Evolutionary conservation across 2,797 vertebrate species (phyloP).

Genomic region (Characodon lateralis): DNA sequence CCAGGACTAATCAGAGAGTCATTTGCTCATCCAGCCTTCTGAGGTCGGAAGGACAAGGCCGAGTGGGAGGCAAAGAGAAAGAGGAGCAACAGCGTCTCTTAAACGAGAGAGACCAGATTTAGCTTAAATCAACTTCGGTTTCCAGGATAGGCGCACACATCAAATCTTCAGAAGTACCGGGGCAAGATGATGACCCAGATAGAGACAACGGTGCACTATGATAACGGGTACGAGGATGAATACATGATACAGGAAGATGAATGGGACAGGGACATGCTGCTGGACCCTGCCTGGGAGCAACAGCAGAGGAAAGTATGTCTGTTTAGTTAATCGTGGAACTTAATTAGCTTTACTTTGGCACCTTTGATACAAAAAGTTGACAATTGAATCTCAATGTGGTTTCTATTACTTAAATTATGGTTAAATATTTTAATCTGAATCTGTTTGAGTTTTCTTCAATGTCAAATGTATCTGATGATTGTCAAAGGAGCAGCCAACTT

Average conservation of each 20-base stretch:
- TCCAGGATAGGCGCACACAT: conserved; percentile 13
- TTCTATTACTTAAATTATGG: background rate
- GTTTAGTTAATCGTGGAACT: background rate
- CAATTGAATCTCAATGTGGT: no score
- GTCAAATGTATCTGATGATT: background rate
- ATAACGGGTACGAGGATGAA: conserved; percentile 88
- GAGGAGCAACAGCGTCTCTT: conserved; percentile 6
- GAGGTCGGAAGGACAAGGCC: conserved; percentile 70
- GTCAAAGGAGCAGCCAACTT: background rate
- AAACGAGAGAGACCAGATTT: conserved; percentile 30
- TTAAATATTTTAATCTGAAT: background rate
- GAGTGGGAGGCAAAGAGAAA: conserved; percentile 41
- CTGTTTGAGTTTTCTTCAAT: background rate
- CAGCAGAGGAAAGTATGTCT: conserved; percentile 95
- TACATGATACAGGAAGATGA: conserved; percentile 99
- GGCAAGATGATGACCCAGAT: conserved; percentile 83
- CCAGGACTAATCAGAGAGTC: conserved; percentile 70
- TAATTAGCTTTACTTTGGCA: background rate
- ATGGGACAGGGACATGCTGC: conserved; percentile 96
- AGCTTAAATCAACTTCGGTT: conserved; percentile 2
- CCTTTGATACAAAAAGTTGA: background rate
- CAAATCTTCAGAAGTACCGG: conserved; percentile 24
- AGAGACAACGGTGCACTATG: conserved; percentile 90
- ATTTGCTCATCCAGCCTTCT: conserved; percentile 61
- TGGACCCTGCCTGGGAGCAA: conserved; percentile 99